Percentiles rank a stretch among this genome's conserved stretches.
phyloP scores from a whole-genome alignment of 2,113 vertebrate species.

The Neolamprologus longior region DNA sequence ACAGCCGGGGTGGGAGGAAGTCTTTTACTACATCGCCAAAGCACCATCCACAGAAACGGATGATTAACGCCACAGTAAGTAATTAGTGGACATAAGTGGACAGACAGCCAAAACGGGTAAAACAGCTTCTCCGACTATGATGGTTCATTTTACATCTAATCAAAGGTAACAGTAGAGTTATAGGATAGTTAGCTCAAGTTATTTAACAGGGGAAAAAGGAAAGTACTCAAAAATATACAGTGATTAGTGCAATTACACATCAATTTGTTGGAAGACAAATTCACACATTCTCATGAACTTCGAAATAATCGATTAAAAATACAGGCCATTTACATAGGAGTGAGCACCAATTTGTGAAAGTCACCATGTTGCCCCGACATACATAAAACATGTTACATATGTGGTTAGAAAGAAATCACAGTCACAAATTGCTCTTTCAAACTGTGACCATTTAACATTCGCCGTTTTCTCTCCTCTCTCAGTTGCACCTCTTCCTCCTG shows the following conservation, averaged over 20 bases:
- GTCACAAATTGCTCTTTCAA: neutral
- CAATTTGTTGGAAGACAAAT: neutral
- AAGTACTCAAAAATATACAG: rapidly evolving
- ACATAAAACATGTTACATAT: neutral
- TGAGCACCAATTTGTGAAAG: neutral
- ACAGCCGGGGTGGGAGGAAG: neutral
- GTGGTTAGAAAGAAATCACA: neutral
- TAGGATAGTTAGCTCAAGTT: neutral
- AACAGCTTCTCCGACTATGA: neutral
- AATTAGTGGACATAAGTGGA: neutral
- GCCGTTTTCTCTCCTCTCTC: rapidly evolving
- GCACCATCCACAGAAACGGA: rapidly evolving
- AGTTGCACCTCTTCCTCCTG: neutral
- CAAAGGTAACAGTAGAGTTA: neutral
- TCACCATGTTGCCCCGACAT: neutral
- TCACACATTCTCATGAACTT: neutral
- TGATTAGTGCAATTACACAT: neutral
- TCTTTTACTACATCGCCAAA: neutral
- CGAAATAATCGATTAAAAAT: neutral
- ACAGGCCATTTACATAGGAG: too few species aligned
- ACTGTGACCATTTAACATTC: rapidly evolving
- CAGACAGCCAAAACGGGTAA: neutral
- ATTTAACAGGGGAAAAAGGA: neutral
- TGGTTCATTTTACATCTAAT: neutral
- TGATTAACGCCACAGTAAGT: neutral